Evolutionary conservation across 2,888 invertebrate species (phyloP), one percentile per base, ranked within the genome.

Genomic region (Aethes cnicana): DNA sequence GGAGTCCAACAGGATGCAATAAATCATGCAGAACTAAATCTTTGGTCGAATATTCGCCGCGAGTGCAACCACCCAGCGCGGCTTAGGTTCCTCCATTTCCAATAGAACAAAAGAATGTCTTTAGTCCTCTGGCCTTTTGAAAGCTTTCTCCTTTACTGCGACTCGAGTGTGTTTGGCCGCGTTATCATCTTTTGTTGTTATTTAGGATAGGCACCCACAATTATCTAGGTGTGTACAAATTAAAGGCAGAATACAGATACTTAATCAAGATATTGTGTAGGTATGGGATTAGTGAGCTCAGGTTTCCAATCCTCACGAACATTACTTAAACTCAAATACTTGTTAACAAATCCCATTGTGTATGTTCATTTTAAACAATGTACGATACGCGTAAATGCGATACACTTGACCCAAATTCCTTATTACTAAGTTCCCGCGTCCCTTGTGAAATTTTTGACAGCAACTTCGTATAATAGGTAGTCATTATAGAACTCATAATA

Each of bases 401-500:
- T 28, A 48, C 42, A 25, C 32, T 44, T 50, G 32, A 50, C 37
- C 50, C 36, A 30, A 30, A 43, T 43, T 41, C 33, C 25, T 41
- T 25, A 37, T 7, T 6, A 35, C 35, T 8, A 47, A 47, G 18
- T 33, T 35, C 18, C 23, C 11, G n/a, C 37, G 14, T 6, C 35
- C 28, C 49, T 42, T 35, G 9, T 9, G n/a, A 50, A 43, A 18
- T 36, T 30, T 17, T 26, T 54, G 44, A 23, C 42, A 28, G 26
- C 55, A 62, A 64, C 68, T 70, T 67, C 57, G 61, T 41, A 26
- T 49, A 48, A 42, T 67, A 72, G 73, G 69, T 67, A 71, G 72
- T 74, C 68, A 72, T 64, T 64, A 58, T 58, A 61, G 59, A 62
- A 59, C 68, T 69, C 62, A 66, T 77, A 77, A 78, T 78, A 69